Base-by-base conservation (phyloP, 2,888 invertebrate genomes). In the Lochmaea capreae region DNA sequence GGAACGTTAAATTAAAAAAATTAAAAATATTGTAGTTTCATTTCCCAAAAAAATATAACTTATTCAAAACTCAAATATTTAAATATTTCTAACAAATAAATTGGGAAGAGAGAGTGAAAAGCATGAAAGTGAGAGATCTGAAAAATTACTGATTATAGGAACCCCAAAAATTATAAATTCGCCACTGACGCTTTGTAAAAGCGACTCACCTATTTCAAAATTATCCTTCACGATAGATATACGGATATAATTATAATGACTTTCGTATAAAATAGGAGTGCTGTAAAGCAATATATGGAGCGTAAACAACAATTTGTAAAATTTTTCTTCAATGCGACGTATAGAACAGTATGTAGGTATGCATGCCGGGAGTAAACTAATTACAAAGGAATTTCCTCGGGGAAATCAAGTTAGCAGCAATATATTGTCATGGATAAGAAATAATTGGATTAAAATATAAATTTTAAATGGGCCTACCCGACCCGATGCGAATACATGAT, bases 381-480 rank as follows among this genome's bases (percentile, higher is more conserved):
- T 78, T 78, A 78, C 74, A 66, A 72, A 54, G 67, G 72, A 73
- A 75, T 78, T 75, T 76, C 78, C 78, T 75, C 26, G 42, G 78
- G 78, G 78, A 78, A 78, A 78, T 78, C 78, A 78, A 73, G 72
- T 73, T 63, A 71, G 59, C 67, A 68, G 73, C 72, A 68, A 78
- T 73, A 76, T 75, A 75, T 78, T 76, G 76, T 76, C 78, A 75
- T 78, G 78, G 71, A 76, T 72, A 70, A 66, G 70, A 58, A 62
- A 66, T 75, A 75, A 75, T 73, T 73, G 72, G 70, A 75, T 75
- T 75, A 73, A 54, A 71, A 71, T 70, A 73, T 75, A 70, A 75
- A 73, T 75, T 69, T 71, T 75, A 71, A 72, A 73, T 72, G 66
- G 65, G 52, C 65, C 66, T 66, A 61, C 63, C 46, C 69, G 52